phyloP scores from a whole-genome alignment of 2,113 vertebrate species.

The Melospiza georgiana region DNA sequence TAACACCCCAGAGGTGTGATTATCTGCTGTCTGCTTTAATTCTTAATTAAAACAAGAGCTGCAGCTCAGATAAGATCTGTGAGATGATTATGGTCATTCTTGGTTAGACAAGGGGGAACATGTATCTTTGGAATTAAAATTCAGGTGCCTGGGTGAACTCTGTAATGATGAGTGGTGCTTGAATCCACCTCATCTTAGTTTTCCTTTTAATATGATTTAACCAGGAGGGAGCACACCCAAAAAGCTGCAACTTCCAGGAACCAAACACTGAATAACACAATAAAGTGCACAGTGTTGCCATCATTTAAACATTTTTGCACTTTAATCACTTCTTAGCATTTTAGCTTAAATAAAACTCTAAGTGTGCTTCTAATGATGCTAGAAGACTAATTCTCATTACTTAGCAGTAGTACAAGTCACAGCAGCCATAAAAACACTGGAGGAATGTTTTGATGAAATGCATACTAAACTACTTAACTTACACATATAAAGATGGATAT shows the following conservation, averaged over 20 bases:
- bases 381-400: neutral
- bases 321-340: neutral
- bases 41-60: constrained; percentile 74
- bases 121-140: constrained; percentile 14
- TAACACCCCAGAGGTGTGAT: constrained; percentile 63
- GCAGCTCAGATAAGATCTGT: constrained; percentile 37
- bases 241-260: neutral
- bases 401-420: neutral
- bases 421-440: neutral
- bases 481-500: constrained; percentile 44
- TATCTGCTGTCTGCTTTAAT: constrained; percentile 68
- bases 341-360: neutral
- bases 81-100: constrained; percentile 51
- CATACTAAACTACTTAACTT: constrained; percentile 27
- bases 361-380: neutral
- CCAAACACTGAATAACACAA: neutral
- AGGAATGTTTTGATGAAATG: constrained; percentile 42
- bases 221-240: neutral
- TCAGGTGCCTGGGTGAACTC: neutral
- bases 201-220: constrained; percentile 2
- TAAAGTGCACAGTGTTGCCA: neutral
- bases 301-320: neutral
- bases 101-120: neutral
- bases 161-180: neutral
- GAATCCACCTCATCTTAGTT: neutral